Percentiles rank a stretch among this genome's conserved stretches.
Evolutionary conservation across 2,888 invertebrate genomes (phyloP).

Genomic region (Eilema sororculum): DNA sequence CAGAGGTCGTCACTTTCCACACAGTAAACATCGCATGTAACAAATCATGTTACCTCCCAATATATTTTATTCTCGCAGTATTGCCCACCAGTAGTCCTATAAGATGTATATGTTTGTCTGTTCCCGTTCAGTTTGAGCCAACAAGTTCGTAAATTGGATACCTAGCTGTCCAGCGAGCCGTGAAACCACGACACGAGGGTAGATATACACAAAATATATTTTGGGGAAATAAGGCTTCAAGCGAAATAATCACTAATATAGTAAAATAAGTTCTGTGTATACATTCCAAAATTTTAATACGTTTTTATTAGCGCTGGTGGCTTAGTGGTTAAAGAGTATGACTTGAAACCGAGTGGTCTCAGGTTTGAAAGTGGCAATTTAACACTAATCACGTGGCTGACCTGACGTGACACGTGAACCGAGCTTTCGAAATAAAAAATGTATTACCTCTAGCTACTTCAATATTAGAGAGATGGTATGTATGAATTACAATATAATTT

Average conservation of each 20-base stretch:
- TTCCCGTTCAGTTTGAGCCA: slow-evolving; percentile 22
- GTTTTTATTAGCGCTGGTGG: not conserved
- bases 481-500: no score
- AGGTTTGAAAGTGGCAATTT: no score
- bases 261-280: not conserved
- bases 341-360: no score
- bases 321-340: no score
- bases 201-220: slow-evolving; percentile 10
- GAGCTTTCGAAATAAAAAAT: no score
- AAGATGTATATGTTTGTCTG: slow-evolving; percentile 17
- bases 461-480: no score
- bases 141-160: slow-evolving; percentile 37
- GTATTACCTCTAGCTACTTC: no score
- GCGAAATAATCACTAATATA: no score
- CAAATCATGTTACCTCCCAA: not conserved
- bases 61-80: not conserved
- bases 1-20: no score
- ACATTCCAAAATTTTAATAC: not conserved
- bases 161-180: slow-evolving; percentile 20
- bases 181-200: slow-evolving; percentile 10
- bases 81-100: not conserved
- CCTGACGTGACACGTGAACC: no score
- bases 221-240: slow-evolving; percentile 1
- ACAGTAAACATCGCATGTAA: not conserved
- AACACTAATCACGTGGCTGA: no score